Evolutionary conservation across 2,888 invertebrate genomes (phyloP), one percentile per base, ranked within the genome.

Genomic region (Hesperia comma): DNA sequence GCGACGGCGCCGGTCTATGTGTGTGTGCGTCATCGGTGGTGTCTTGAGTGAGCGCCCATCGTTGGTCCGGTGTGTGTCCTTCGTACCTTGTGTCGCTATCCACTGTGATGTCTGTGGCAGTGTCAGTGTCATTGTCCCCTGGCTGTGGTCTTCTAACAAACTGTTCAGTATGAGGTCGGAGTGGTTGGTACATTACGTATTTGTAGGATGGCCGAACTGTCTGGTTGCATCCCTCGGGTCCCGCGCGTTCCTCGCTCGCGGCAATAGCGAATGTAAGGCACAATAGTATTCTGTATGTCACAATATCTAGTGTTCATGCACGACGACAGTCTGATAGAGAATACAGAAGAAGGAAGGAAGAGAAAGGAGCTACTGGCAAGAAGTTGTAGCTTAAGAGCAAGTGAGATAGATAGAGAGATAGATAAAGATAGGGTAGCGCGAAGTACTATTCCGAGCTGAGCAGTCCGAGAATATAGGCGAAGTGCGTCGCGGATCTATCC

Each of bases 241-340:
- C 84, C 85, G 82, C 81, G 79, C 82, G 84, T 84, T 81, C 79
- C 74, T 79, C 77, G 80, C 82, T 78, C 79, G 83, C 81, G 86
- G 87, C 88, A 84, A 81, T 88, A 88, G 90, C 91, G 86, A 85
- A 88, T 84, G 84, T 88, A 82, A 87, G 85, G 85, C 88, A 86
- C 81, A 84, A 87, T 86, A 88, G 86, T 88, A 86, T 87, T 88
- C 76, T 88, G 88, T 88, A 58, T 92, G 92, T 91, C 87, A 90
- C 90, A 91, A 90, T 92, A 92, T 89, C 92, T 92, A 92, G 92
- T 92, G 92, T 92, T 84, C 92, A 92, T 92, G 92, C 92, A 92
- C 92, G 89, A 90, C 88, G 88, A 87, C 79, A 90, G 89, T 86
- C 82, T 83, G 88, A 90, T 88, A 91, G 86, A 88, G 86, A 83